Evolutionary conservation across 2,113 vertebrate species (phyloP).

Genomic region (Nothobranchius kuhntae): DNA sequence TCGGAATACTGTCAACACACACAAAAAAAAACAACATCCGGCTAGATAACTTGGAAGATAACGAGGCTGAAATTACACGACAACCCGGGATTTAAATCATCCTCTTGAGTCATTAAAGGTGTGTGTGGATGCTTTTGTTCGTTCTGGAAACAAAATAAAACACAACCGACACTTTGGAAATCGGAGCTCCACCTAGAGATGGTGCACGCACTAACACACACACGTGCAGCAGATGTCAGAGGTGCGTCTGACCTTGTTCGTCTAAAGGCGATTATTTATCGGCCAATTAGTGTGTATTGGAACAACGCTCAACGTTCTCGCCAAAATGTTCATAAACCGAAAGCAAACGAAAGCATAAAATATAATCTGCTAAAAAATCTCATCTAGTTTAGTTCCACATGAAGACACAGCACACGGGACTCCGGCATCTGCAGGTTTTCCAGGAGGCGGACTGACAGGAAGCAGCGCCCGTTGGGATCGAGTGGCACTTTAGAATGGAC

Average conservation of each 20-base stretch:
- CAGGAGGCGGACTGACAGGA: constrained; percentile 28
- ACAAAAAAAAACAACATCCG: too few relatives aligned
- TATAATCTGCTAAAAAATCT: constrained; percentile 60
- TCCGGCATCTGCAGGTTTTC: constrained; percentile 60
- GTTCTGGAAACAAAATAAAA: constrained; percentile 3
- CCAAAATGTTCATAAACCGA: constrained; percentile 49
- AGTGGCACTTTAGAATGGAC: constrained; percentile 54
- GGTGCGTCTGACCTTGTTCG: constrained; percentile 68
- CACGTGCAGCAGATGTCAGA: constrained; percentile 55
- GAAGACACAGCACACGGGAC: constrained; percentile 40
- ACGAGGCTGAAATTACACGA: constrained; percentile 13
- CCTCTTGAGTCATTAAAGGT: constrained; percentile 5
- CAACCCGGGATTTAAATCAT: background rate
- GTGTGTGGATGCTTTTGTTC: constrained; percentile 17
- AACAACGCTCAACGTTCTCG: constrained; percentile 5
- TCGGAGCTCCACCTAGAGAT: constrained; percentile 31
- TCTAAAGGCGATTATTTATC: constrained; percentile 34
- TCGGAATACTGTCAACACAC: background rate
- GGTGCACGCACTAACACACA: constrained; percentile 35
- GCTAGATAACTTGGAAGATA: constrained; percentile 14
- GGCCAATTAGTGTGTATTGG: constrained; percentile 40
- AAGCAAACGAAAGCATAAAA: constrained; percentile 53
- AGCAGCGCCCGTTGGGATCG: constrained; percentile 9
- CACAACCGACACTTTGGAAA: constrained; percentile 25
- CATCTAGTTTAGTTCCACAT: constrained; percentile 44